Evolutionary conservation across 2,113 vertebrate genomes (phyloP).

Genomic region (Dromiciops gliroides): DNA sequence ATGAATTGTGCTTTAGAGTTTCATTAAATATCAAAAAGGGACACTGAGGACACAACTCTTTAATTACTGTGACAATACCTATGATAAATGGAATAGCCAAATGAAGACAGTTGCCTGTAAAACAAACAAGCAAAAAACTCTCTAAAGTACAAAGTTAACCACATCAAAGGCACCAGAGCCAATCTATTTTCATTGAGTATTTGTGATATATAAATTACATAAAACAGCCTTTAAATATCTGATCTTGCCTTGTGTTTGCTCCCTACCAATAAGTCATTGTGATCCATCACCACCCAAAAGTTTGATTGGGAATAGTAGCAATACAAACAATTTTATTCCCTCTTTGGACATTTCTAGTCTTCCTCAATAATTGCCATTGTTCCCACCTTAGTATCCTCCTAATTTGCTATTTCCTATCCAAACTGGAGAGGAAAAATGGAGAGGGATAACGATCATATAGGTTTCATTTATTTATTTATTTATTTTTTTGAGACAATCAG

Average conservation of each 20-base stretch:
- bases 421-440: background rate
- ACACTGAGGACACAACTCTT: background rate
- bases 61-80: background rate
- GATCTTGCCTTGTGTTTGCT: background rate
- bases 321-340: background rate
- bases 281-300: background rate
- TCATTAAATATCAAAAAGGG: background rate
- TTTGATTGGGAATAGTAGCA: background rate
- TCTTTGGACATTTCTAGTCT: background rate
- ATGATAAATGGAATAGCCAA: background rate
- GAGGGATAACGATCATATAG: background rate
- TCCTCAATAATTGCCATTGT: background rate
- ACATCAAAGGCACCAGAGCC: rapidly evolving
- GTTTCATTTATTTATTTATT: no score
- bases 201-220: background rate
- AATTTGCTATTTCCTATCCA: background rate
- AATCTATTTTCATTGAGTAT: background rate
- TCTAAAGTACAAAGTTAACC: background rate
- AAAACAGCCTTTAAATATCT: background rate
- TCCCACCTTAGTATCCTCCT: background rate
- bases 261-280: background rate
- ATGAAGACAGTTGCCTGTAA: rapidly evolving
- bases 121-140: background rate
- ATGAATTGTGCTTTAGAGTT: background rate
- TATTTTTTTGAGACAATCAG: background rate